phyloP scores from a whole-genome alignment of 2,113 vertebrate species.

The Sprattus sprattus region DNA sequence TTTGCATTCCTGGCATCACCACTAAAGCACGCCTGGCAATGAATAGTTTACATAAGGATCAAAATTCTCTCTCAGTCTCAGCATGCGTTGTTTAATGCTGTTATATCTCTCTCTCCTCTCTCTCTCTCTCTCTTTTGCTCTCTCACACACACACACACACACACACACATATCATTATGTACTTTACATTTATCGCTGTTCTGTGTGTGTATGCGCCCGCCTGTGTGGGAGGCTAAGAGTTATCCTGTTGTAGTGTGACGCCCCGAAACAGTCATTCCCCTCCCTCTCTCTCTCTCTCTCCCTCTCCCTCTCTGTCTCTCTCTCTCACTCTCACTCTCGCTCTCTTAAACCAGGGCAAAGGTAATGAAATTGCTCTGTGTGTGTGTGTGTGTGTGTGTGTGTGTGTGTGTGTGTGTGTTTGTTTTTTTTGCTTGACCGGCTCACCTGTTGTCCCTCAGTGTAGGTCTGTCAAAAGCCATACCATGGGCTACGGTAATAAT shows the following conservation, averaged over 20 bases:
- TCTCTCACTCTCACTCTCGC: neutral
- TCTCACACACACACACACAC: neutral
- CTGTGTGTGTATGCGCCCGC: constrained; percentile 31
- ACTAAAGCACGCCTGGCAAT: no score
- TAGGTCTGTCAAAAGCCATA: no score
- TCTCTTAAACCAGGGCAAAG: neutral
- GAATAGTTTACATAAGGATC: no score
- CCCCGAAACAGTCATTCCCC: neutral
- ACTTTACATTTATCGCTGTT: constrained; percentile 24
- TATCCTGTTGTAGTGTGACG: constrained; percentile 37
- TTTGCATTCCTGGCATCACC: no score
- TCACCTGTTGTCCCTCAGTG: no score
- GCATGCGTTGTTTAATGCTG: no score
- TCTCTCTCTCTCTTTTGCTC: no score
- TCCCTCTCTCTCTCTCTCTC: neutral
- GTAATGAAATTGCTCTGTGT: neutral
- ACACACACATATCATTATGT: neutral
- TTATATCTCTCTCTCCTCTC: no score
- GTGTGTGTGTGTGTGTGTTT: neutral
- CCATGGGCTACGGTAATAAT: no score
- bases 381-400: neutral
- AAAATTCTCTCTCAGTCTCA: no score
- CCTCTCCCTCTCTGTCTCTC: constrained; percentile 2
- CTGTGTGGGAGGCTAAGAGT: constrained; percentile 28
- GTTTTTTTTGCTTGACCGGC: no score